Evolutionary conservation across 2,888 invertebrate genomes (phyloP), one percentile per base, ranked within the genome.

Genomic region (Thyatira batis): DNA sequence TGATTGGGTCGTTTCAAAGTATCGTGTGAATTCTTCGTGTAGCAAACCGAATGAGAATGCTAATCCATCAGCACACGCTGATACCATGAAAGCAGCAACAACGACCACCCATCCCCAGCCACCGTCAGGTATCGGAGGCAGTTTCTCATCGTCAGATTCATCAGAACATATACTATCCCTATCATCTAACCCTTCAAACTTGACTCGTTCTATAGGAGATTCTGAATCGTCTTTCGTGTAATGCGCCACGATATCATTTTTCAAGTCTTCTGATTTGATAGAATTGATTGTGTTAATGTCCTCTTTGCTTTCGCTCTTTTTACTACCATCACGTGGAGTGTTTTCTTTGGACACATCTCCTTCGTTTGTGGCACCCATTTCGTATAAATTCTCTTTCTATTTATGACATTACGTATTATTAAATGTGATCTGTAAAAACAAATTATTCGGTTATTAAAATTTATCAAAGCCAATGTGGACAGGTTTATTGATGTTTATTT

Each of bases 101-200:
- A 98, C 98, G 0, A 98, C 96, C 27, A 97, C 94, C 97, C 97
- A 98, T 0, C 97, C 97, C 95, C 96, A 97, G 0, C 97, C 97
- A 0, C 96, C 97, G 67, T 97, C 97, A 0, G 96, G 96, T 25
- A 95, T 94, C 6, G 93, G 93, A 0, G 94, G 93, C 46, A 93
- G 84, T 84, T 91, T 69, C 5, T 50, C 57, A 44, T 82, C 71
- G 11, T 78, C 82, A 10, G 73, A 78, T 1, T 85, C 84, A 20
- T 88, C 86, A 1, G 90, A 90, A 52, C 82, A 83, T 54, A 89
- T 84, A 57, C 91, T 92, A 50, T 93, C 89, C 10, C 81, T 80
- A 56, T 89, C 89, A 63, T 87, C 86, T 46, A 93, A 69, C 0
- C 92, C 92, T 67, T 91, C 78, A 61, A 92, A 91, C 63, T 89